phyloP scores from a whole-genome alignment of 2,888 invertebrate genomes.

The Mechanitis messenoides region DNA sequence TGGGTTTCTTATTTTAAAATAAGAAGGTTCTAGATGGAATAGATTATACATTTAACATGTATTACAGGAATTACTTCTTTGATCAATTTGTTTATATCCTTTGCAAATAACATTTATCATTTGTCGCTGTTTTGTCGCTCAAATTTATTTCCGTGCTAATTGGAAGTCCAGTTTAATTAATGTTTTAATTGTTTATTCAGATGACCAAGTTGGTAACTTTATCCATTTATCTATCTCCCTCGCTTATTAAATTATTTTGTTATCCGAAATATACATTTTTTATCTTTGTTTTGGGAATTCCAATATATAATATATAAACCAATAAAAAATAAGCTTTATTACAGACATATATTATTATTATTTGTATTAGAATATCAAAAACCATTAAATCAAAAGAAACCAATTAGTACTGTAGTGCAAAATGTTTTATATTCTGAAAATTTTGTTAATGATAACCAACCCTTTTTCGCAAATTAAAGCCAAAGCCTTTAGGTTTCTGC shows the following conservation, averaged over 20 bases:
- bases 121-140: constrained; percentile 33
- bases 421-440: too few relatives aligned
- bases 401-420: not conserved
- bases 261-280: not conserved
- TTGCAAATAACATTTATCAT: constrained; percentile 29
- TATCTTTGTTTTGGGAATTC: too few relatives aligned
- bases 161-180: constrained; percentile 52
- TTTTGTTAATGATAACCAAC: not conserved
- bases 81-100: not conserved
- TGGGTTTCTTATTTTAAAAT: too few relatives aligned
- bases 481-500: constrained; percentile 18
- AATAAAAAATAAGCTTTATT: too few relatives aligned
- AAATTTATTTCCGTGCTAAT: constrained; percentile 52
- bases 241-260: constrained; percentile 11
- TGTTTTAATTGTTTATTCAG: constrained; percentile 52
- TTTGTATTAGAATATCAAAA: not conserved
- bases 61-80: too few relatives aligned
- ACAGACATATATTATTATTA: too few relatives aligned
- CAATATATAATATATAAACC: too few relatives aligned
- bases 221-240: constrained; percentile 25
- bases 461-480: constrained; percentile 13
- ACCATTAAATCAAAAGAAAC: constrained; percentile 1
- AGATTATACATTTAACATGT: too few relatives aligned
- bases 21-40: too few relatives aligned
- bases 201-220: constrained; percentile 38